Evolutionary conservation across 1,140 invertebrate genomes (phyloP).

Genomic region (Procambarus clarkii): DNA sequence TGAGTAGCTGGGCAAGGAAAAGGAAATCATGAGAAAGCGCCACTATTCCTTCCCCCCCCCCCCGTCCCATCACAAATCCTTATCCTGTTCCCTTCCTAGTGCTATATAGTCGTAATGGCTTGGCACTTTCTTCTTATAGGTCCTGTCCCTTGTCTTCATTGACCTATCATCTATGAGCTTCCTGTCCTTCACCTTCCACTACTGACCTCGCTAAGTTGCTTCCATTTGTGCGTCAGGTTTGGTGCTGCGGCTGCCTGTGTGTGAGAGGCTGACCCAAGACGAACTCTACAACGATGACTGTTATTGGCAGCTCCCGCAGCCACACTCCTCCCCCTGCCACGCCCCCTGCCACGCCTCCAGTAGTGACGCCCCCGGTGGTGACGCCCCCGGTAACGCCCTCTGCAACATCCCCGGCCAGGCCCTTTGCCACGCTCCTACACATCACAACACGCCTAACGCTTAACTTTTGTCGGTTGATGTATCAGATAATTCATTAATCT

Average conservation of each 20-base stretch:
- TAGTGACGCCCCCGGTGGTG: not conserved
- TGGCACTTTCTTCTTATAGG: too few relatives aligned
- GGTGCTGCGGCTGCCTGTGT: not conserved
- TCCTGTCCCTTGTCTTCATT: too few relatives aligned
- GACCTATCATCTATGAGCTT: too few relatives aligned
- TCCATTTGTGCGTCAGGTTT: not conserved
- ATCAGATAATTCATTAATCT: too few relatives aligned
- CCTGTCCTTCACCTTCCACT: too few relatives aligned
- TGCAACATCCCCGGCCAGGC: not conserved
- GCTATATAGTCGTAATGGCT: too few relatives aligned
- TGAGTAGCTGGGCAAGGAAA: too few relatives aligned
- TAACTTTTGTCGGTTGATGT: not conserved
- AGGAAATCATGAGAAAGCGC: too few relatives aligned
- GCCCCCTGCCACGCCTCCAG: not conserved
- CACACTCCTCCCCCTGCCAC: not conserved
- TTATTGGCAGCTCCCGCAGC: not conserved
- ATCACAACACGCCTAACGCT: not conserved
- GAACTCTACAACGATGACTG: not conserved
- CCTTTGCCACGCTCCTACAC: not conserved
- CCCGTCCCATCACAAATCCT: too few relatives aligned
- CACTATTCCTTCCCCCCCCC: too few relatives aligned
- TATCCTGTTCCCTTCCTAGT: too few relatives aligned
- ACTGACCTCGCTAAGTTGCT: too few relatives aligned
- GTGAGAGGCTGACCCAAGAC: not conserved
- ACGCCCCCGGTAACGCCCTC: not conserved